These are phyloP conservation scores for Phaetusa simplex DNA, from an alignment of 2,113 vertebrate species.

Conservation along the genomic window DNA sequence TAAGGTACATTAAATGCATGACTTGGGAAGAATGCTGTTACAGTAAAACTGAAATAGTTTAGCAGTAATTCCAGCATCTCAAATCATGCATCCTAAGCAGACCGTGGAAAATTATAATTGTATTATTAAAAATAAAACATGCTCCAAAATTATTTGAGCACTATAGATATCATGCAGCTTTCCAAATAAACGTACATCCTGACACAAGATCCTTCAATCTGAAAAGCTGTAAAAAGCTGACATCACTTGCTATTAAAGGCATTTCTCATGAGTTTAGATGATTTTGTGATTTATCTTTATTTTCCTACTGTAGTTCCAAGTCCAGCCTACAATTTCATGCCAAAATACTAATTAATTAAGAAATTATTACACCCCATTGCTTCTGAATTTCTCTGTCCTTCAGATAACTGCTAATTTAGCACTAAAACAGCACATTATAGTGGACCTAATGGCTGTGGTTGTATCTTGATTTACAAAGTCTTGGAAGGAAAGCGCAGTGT, in stretches of 20 bases:
- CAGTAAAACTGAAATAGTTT: slow-evolving; percentile 8
- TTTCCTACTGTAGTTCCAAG: not conserved
- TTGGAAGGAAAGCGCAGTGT: not conserved
- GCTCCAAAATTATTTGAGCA: not conserved
- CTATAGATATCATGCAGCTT: not conserved
- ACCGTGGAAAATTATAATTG: slow-evolving; percentile 8
- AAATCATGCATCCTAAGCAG: not conserved
- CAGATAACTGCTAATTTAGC: not conserved
- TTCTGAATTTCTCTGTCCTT: not conserved
- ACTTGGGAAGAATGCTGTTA: not conserved
- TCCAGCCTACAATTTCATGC: not conserved
- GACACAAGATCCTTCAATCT: not conserved
- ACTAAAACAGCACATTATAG: not conserved
- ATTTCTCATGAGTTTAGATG: not conserved
- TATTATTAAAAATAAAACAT: slow-evolving; percentile 26
- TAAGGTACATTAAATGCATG: not conserved
- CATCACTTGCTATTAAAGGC: not conserved
- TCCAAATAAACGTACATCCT: not conserved
- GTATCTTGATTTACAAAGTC: not conserved
- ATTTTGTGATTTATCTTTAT: slow-evolving; percentile 18
- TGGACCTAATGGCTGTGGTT: not conserved
- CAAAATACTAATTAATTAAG: slow-evolving; percentile 35
- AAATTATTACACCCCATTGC: not conserved
- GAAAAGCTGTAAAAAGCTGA: not conserved
- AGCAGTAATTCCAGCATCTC: slow-evolving; percentile 5